These are phyloP conservation scores for Calameuta idolon DNA, from an alignment of 2,888 invertebrate species.

Conservation along the genomic window DNA sequence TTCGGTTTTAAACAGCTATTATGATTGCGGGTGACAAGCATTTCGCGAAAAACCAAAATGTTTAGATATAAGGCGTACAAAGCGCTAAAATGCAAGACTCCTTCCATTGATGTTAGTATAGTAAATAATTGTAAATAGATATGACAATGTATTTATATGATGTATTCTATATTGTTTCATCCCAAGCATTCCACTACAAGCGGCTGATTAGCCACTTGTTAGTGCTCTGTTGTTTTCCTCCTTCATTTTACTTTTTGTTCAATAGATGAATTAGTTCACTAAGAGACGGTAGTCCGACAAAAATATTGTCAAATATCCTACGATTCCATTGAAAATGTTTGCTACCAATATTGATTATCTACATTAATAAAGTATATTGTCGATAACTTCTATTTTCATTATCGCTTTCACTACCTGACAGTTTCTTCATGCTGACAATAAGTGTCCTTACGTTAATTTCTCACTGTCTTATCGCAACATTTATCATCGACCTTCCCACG, in stretches of 20 bases:
- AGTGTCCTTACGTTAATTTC: not conserved
- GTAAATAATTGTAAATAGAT: conserved; percentile 57
- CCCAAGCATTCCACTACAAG: conserved; percentile 55
- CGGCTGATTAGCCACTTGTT: conserved; percentile 18
- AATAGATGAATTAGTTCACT: not conserved
- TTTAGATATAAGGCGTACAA: conserved; percentile 1
- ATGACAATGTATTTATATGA: conserved; percentile 27
- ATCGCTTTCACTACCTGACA: not conserved
- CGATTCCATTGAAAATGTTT: conserved; percentile 32
- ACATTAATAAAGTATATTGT: conserved; percentile 51
- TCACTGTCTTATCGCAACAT: not conserved
- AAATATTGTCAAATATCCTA: not conserved
- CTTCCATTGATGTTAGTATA: conserved; percentile 55
- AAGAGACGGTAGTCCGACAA: not conserved
- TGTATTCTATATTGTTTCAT: conserved; percentile 41
- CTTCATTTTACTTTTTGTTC: not conserved
- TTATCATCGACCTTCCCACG: not conserved
- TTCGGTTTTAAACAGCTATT: not conserved
- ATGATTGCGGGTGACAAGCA: not conserved
- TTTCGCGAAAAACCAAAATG: not conserved
- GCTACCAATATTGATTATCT: conserved; percentile 47
- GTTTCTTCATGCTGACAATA: not conserved
- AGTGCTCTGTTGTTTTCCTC: not conserved
- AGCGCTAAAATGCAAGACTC: conserved; percentile 28
- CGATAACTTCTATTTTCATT: conserved; percentile 27